Percentiles rank a stretch among this genome's conserved stretches.
These are phyloP conservation scores for Phyto melanocephala DNA, from an alignment of 2,888 invertebrate genomes.

Conservation along the genomic window DNA sequence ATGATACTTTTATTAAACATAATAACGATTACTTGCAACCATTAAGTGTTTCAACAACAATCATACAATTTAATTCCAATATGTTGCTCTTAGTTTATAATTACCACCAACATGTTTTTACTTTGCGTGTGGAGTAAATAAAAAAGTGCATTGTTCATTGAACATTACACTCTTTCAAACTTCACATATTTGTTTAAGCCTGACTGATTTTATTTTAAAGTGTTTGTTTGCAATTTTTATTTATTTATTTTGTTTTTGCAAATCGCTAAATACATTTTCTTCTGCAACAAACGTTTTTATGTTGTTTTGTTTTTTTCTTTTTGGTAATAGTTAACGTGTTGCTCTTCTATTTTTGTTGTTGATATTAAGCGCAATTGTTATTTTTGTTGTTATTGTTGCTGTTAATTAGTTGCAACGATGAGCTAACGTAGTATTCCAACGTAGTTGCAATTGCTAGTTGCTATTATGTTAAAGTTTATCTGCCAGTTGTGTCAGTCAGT, in stretches of 20 bases:
- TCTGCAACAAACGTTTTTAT: neutral
- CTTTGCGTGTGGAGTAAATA: too few relatives aligned
- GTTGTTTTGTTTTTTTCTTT: slow-evolving; percentile 17
- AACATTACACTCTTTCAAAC: neutral
- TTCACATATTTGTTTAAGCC: slow-evolving; percentile 2
- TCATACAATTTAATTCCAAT: too few relatives aligned
- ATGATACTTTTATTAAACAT: too few relatives aligned
- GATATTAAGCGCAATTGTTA: slow-evolving; percentile 22
- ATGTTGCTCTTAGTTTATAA: too few relatives aligned
- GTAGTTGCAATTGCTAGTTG: too few relatives aligned
- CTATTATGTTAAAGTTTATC: slow-evolving; percentile 5
- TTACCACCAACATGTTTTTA: too few relatives aligned
- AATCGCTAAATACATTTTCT: slow-evolving; percentile 10
- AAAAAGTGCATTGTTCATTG: too few relatives aligned
- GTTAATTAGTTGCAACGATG: slow-evolving; percentile 62
- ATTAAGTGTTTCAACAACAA: too few relatives aligned
- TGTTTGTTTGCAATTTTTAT: neutral
- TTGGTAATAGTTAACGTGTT: slow-evolving; percentile 42
- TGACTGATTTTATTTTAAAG: slow-evolving; percentile 8
- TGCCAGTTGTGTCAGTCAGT: slow-evolving; percentile 1
- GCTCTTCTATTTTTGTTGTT: slow-evolving; percentile 27
- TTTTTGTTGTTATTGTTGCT: slow-evolving; percentile 22
- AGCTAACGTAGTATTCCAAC: slow-evolving; percentile 43
- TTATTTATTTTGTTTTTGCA: slow-evolving; percentile 46
- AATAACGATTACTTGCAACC: too few relatives aligned